phyloP scores from a whole-genome alignment of 2,797 vertebrate genomes.

The Parauchenoglanis ngamensis region DNA sequence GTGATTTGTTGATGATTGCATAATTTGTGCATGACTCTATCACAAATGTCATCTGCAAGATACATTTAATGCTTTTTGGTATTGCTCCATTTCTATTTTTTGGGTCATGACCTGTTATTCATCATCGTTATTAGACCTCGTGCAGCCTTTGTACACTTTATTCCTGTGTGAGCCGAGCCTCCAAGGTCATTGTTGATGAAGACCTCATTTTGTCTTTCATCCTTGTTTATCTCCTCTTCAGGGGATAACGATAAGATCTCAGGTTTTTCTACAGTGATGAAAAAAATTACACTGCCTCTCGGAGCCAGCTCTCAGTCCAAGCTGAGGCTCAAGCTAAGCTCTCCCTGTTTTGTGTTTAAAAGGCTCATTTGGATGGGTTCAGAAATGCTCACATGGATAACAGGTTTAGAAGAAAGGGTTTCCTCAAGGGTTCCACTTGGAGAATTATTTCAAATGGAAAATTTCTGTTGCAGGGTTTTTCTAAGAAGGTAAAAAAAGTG shows the following conservation, averaged over 20 bases:
- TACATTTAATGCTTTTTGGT: not conserved
- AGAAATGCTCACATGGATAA: not conserved
- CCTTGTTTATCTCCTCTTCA: not conserved
- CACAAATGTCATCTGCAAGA: not conserved
- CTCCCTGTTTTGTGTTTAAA: not conserved
- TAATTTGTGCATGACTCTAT: not conserved
- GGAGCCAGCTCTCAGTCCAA: not conserved
- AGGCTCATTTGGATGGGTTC: not conserved
- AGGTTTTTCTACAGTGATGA: not conserved
- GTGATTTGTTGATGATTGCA: not conserved
- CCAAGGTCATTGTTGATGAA: not conserved
- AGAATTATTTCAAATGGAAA: not conserved
- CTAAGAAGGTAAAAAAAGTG: not conserved
- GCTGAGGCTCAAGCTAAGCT: not conserved
- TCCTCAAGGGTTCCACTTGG: not conserved
- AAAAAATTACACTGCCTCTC: not conserved
- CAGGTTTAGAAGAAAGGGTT: not conserved
- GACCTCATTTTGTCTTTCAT: not conserved
- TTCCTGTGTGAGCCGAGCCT: not conserved
- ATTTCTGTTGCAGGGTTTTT: not conserved
- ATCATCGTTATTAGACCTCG: not conserved
- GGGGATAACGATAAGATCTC: slow-evolving; percentile 9
- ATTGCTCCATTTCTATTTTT: not conserved
- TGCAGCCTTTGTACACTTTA: not conserved
- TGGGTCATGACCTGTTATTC: not conserved